Evolutionary conservation across 2,113 vertebrate genomes (phyloP).

Genomic region (Seriola aureovittata): DNA sequence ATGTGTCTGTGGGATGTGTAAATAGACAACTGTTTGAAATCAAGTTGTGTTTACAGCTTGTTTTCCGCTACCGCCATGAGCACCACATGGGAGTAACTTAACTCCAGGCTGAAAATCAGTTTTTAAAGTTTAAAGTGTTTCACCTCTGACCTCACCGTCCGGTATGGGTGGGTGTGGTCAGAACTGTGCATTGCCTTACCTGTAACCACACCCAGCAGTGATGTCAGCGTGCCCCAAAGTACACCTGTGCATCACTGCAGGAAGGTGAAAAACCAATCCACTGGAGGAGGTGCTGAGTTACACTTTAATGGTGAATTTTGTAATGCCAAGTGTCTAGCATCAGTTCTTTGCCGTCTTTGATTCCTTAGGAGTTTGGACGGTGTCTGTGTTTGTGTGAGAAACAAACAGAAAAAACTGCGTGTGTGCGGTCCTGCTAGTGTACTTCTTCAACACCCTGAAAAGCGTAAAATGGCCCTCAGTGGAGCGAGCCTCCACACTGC

Average conservation of each 20-base stretch:
- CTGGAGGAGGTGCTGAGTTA: too few relatives aligned
- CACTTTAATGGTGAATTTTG: neutral
- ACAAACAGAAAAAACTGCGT: constrained; percentile 50
- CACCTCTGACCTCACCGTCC: neutral
- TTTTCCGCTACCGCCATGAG: neutral
- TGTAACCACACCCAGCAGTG: neutral
- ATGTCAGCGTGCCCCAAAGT: neutral
- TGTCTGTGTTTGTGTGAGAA: constrained; percentile 50
- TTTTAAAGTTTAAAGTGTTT: constrained; percentile 1
- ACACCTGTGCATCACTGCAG: neutral
- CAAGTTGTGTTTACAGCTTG: too few relatives aligned
- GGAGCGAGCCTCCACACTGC: constrained; percentile 75
- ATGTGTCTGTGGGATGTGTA: neutral
- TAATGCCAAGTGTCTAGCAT: too few relatives aligned
- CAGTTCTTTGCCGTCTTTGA: neutral
- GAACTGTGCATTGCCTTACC: neutral
- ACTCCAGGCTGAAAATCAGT: neutral
- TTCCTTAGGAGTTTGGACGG: neutral
- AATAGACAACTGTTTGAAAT: too few relatives aligned
- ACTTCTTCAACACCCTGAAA: constrained; percentile 79
- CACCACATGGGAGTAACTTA: neutral
- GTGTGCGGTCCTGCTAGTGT: constrained; percentile 74
- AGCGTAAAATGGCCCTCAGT: constrained; percentile 75
- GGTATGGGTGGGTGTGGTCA: neutral
- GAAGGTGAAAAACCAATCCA: neutral